phyloP scores from a whole-genome alignment of 2,113 vertebrate species.

The Platichthys flesus region DNA sequence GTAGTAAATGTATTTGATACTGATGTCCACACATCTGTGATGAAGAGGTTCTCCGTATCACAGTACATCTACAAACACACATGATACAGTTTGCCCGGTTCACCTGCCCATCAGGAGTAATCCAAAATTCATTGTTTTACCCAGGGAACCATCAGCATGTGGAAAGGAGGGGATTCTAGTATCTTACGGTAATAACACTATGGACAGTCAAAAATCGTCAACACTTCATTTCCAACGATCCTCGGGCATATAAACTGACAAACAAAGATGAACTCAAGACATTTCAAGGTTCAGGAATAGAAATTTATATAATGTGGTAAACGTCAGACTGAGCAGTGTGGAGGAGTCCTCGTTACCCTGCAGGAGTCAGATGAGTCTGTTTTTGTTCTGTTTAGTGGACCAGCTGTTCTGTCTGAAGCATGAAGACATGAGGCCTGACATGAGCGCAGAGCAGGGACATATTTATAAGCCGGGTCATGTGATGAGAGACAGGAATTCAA shows the following conservation, averaged over 20 bases:
- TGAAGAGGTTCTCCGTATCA: too few relatives aligned
- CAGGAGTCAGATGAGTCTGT: slow-evolving; percentile 31
- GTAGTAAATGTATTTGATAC: too few relatives aligned
- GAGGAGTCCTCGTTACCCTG: slow-evolving; percentile 17
- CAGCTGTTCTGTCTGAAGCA: slow-evolving; percentile 58
- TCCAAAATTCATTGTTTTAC: too few relatives aligned
- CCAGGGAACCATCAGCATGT: too few relatives aligned
- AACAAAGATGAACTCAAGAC: not conserved
- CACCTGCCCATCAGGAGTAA: too few relatives aligned
- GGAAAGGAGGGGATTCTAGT: too few relatives aligned
- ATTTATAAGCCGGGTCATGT: slow-evolving; percentile 44
- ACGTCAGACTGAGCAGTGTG: not conserved
- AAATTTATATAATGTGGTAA: not conserved
- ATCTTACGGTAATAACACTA: too few relatives aligned
- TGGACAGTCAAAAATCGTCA: too few relatives aligned
- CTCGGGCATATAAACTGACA: not conserved
- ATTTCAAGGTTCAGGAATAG: not conserved
- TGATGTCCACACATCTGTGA: too few relatives aligned
- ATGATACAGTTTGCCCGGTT: too few relatives aligned
- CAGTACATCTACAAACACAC: too few relatives aligned
- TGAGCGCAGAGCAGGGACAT: slow-evolving; percentile 30
- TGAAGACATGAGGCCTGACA: slow-evolving; percentile 47
- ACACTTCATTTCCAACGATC: not conserved
- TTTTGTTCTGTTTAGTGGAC: slow-evolving; percentile 41
- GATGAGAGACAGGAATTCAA: slow-evolving; percentile 63